These are phyloP conservation scores for Pelosia muscerda DNA, from an alignment of 2,888 invertebrate species.

Conservation along the genomic window DNA sequence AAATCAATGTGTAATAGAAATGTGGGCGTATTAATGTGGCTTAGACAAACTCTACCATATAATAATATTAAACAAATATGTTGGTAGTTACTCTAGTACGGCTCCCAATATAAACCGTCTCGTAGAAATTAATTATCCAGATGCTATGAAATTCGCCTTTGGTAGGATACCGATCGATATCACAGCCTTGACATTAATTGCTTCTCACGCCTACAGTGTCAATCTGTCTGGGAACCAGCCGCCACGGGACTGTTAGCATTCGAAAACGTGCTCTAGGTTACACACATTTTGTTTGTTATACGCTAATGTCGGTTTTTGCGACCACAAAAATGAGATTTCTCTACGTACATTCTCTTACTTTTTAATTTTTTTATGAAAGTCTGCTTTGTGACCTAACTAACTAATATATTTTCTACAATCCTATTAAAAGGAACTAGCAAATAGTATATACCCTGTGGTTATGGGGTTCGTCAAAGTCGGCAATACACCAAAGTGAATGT, in stretches of 20 bases:
- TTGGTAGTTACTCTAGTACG: not conserved
- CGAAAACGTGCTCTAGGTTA: not conserved
- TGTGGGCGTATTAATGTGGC: too few relatives aligned
- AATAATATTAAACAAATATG: too few relatives aligned
- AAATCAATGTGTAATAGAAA: not conserved
- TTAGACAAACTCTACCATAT: too few relatives aligned
- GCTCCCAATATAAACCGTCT: not conserved
- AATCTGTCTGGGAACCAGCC: not conserved
- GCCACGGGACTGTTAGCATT: not conserved
- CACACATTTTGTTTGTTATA: not conserved
- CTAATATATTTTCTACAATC: too few relatives aligned
- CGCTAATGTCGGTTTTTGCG: not conserved
- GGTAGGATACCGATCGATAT: constrained; percentile 7
- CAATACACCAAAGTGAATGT: too few relatives aligned
- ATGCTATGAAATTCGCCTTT: not conserved
- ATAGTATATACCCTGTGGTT: not conserved
- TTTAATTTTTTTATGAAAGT: not conserved
- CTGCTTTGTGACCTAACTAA: too few relatives aligned
- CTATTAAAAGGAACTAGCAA: not conserved
- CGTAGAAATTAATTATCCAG: not conserved
- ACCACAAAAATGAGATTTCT: too few relatives aligned
- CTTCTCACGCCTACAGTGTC: constrained; percentile 6
- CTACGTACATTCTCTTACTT: too few relatives aligned
- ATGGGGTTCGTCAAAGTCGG: not conserved
- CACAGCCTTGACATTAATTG: constrained; percentile 8